Evolutionary conservation across 2,113 vertebrate species (phyloP), one percentile per base, ranked within the genome.

Genomic region (Strix aluco): DNA sequence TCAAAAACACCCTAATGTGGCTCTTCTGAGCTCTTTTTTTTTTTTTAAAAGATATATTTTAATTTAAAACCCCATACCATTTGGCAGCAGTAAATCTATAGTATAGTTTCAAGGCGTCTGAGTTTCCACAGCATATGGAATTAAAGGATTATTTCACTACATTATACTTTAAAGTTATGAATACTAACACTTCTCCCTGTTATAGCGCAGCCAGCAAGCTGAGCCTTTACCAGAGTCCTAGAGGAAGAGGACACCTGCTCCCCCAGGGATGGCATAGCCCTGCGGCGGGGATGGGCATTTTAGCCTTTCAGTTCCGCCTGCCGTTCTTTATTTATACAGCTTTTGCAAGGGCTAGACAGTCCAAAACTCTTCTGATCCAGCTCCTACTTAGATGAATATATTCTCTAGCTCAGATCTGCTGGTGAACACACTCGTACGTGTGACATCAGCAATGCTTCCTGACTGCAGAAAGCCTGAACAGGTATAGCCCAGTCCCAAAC

Each of bases 81-180:
- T 96, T 96, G 95, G 85, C 90, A 94, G 87, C 93, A 95, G 38
- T 69, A 86, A 86, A 93, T 86, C 80, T 49, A 74, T 7, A 30
- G 87, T 73, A 86, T 13, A 67, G 67, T 88, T 92, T 75, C 0
- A 0, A 96, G 90, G 78, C 13, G 52, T 52, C 80, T 72, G 63
- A 90, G 47, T 70, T 94, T 96, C 83, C 80, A 46, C n/a, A 81
- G 75, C 80, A 92, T 81, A 94, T 89, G 90, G 94, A 97, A 96
- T 95, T 92, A 94, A 90, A 94, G 93, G 88, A 95, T 93, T 96
- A 94, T 92, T 95, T 96, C 46, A 40, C 92, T 93, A 93, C 80
- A 72, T 91, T 96, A 51, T 96, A 90, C 87, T 86, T 94, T 74
- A 42, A 81, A 94, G 77, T 59, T 72, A 90, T 13, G 92, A 96